phyloP scores from a whole-genome alignment of 2,888 invertebrate species.

The Polymixis lichenea region DNA sequence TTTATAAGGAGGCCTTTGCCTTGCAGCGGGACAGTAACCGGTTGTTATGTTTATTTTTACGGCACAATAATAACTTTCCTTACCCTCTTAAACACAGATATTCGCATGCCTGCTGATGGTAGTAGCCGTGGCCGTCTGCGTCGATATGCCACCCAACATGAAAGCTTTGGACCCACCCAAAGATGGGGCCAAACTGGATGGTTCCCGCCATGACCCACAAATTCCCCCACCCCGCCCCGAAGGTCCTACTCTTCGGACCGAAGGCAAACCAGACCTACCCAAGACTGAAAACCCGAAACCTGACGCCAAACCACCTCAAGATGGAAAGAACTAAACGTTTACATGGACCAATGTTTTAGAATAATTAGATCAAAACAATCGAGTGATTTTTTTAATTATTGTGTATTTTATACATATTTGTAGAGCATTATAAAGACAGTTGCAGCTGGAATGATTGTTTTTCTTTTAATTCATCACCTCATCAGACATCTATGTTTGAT shows the following conservation, averaged over 20 bases:
- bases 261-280: conserved; percentile 40
- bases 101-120: conserved; percentile 79
- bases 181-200: conserved; percentile 55
- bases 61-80: not conserved
- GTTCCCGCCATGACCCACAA: conserved; percentile 59
- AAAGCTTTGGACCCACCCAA: conserved; percentile 74
- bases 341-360: conserved; percentile 21
- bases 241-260: conserved; percentile 40
- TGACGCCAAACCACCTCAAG: conserved; percentile 68
- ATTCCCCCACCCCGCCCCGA: conserved; percentile 38
- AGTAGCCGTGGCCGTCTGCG: conserved; percentile 73
- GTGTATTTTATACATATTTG: conserved; percentile 40
- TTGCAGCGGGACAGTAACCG: not conserved
- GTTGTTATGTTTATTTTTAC: not conserved
- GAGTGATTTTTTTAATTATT: conserved; percentile 23
- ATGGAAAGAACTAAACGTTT: conserved; percentile 62
- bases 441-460: conserved; percentile 59
- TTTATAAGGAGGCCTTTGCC: too few relatives aligned
- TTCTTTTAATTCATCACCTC: not conserved
- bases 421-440: conserved; percentile 76
- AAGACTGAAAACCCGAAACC: conserved; percentile 61
- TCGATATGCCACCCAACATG: conserved; percentile 71
- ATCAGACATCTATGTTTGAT: not conserved
- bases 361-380: conserved; percentile 38
- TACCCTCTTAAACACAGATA: conserved; percentile 67